Conservation (phyloP, 2,113 vertebrate species). For the Syrrhaptes paradoxus region DNA sequence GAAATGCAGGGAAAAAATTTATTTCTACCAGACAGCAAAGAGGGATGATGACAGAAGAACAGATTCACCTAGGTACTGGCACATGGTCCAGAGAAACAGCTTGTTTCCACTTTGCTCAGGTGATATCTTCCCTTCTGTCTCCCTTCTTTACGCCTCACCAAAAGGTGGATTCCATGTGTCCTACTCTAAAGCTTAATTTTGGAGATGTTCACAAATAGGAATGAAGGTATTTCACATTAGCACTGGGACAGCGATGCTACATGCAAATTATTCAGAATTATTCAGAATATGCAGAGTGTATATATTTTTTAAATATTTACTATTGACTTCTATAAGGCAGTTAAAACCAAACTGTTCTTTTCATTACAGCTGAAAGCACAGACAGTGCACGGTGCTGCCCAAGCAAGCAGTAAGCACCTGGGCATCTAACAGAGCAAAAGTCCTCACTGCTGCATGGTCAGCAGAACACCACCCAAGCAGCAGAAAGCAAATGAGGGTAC, state of each 20-base stretch:
- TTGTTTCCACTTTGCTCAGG: neutral
- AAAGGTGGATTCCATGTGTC: neutral
- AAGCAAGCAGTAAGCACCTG: neutral
- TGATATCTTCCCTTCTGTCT: neutral
- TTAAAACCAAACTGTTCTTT: neutral
- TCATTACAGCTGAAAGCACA: neutral
- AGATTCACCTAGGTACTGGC: neutral
- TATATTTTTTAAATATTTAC: neutral
- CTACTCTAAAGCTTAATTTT: neutral
- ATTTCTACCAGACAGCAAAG: neutral
- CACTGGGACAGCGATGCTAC: neutral
- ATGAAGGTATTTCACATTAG: neutral
- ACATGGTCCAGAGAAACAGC: neutral
- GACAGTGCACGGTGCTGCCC: neutral
- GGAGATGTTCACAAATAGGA: neutral
- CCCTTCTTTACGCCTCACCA: fast-evolving
- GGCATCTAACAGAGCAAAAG: neutral
- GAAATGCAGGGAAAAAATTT: neutral
- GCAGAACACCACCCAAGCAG: neutral
- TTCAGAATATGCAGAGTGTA: neutral
- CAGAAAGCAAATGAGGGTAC: fast-evolving
- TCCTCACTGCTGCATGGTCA: neutral
- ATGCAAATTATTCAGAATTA: neutral
- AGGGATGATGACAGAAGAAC: neutral
- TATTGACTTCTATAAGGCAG: neutral